Base-by-base conservation (phyloP, 2,113 vertebrate genomes). In the Oncorhynchus tshawytscha region DNA sequence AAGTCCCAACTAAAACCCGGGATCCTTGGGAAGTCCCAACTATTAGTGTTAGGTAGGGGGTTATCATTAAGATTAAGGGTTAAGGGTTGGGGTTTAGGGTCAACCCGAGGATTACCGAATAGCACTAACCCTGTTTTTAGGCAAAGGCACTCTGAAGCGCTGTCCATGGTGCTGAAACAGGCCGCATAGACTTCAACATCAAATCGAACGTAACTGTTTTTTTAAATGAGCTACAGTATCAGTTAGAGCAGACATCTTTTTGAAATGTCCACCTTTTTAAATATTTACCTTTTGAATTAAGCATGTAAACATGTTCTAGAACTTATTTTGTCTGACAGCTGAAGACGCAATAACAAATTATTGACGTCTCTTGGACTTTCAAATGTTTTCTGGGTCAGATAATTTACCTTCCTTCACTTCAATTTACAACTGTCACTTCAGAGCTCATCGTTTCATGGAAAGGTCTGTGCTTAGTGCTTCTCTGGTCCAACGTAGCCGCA, bases 401-500 rank as follows among this genome's bases (percentile, higher is more conserved):
- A 59, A 84, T 89, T 85, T 76, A 88, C 81, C 71, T 74, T 84
- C 81, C 77, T 73, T 20, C 89, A 81, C 82, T 79, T 87, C 76
- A 79, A 77, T 89, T 85, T 75, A 20, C 76, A 82, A 78, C 74
- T 88, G 81, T 86, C 85, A 91, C 86, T 81, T 90, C 86, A 83
- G 15, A 77, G 65, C 85, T 82, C 74, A 60, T 86, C 84, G 86
- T 70, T 34, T 70, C 74, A 54, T 60, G 67, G 68, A 75, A 78
- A 24, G 68, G n/a, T 5, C 11, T 49, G 34, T 70, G 39, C n/a
- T 68, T 27, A 73, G 16, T 68, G 69, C 57, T 82, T 85, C 70
- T 72, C 67, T 78, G 31, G 51, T 71, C 67, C 86, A 76, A 24
- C 78, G 62, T 76, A 64, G 57, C 4, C 8, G 79, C 78, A 74